These are phyloP conservation scores for Equus przewalskii DNA, from an alignment of 2,113 vertebrate genomes.

Conservation along the genomic window DNA sequence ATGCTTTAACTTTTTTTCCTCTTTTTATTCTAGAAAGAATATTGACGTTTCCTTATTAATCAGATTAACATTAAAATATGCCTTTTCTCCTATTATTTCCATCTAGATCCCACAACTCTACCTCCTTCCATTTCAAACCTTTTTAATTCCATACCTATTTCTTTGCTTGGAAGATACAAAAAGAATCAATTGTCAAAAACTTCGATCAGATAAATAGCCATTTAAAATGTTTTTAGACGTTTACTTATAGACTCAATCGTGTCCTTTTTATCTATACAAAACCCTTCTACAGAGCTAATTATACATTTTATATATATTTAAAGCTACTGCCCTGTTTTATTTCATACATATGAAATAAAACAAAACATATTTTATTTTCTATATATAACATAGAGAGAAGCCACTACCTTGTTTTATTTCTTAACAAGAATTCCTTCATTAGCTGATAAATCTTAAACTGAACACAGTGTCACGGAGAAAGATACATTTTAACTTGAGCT, in stretches of 20 bases:
- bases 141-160: neutral
- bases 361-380: neutral
- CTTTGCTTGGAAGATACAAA: neutral
- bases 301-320: neutral
- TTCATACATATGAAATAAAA: neutral
- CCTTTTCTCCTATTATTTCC: neutral
- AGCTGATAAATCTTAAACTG: neutral
- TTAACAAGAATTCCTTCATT: neutral
- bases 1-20: neutral
- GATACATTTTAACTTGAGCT: slow-evolving; percentile 80
- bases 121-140: neutral
- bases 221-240: slow-evolving; percentile 27
- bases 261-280: neutral
- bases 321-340: neutral
- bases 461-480: slow-evolving; percentile 68
- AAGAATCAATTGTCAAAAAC: neutral
- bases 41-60: neutral
- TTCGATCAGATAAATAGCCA: neutral
- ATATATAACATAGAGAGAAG: neutral
- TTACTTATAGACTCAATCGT: neutral
- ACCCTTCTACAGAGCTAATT: neutral
- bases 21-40: slow-evolving; percentile 6
- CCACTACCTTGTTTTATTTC: neutral
- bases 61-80: slow-evolving; percentile 30
- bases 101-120: neutral